Conservation (phyloP, 1,140 invertebrate genomes). For the Nasonia longicornis region DNA sequence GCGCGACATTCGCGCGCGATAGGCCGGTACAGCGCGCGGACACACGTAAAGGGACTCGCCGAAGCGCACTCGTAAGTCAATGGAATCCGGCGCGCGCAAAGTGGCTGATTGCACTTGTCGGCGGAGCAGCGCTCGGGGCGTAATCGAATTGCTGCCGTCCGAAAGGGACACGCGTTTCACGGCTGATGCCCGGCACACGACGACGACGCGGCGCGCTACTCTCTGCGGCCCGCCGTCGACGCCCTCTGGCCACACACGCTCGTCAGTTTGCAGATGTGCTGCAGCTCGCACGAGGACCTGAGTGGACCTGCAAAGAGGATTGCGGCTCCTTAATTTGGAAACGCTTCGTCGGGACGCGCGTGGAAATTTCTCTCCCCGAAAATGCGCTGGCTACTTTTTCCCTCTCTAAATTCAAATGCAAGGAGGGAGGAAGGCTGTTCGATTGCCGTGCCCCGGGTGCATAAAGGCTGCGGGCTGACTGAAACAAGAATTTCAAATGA, state of each 20-base stretch:
- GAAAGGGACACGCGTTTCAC: constrained; percentile 21
- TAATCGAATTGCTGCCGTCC: constrained; percentile 25
- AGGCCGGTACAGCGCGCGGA: not conserved
- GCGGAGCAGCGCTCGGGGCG: not conserved
- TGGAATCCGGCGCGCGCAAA: constrained; percentile 3
- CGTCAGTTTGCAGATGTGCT: too few species aligned
- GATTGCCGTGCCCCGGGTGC: not conserved
- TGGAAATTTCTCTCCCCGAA: too few species aligned
- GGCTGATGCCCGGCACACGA: not conserved
- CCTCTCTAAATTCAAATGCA: not conserved
- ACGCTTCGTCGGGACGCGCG: not conserved
- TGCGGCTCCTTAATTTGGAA: not conserved
- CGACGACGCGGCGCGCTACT: too few species aligned
- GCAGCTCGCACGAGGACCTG: not conserved
- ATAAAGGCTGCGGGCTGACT: not conserved
- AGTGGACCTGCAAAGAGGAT: not conserved
- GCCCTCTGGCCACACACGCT: not conserved
- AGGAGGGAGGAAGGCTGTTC: not conserved
- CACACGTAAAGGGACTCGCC: not conserved
- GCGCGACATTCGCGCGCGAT: not conserved
- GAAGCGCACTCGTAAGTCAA: not conserved
- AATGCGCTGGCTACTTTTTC: not conserved
- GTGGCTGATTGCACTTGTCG: constrained; percentile 34
- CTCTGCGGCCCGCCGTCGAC: not conserved
- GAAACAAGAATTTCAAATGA: constrained; percentile 14